Percentiles rank a stretch among this genome's conserved stretches.
Evolutionary conservation across 2,888 invertebrate species (phyloP).

Genomic region (Rotaria macrura): DNA sequence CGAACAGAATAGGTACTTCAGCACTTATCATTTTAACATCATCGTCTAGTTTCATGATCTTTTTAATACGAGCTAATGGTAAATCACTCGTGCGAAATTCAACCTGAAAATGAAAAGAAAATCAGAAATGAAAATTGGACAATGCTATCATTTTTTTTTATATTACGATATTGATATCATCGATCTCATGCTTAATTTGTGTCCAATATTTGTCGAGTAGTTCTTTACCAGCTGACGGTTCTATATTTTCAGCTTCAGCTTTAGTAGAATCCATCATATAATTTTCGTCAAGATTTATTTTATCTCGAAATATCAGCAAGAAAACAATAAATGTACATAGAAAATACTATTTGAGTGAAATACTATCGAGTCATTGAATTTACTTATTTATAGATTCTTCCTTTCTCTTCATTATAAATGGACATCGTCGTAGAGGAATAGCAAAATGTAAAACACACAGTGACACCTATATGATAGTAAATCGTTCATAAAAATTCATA

Average conservation of each 20-base stretch:
- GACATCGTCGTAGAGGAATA: constrained; percentile 8
- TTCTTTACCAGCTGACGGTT: not conserved
- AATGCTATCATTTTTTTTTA: not conserved
- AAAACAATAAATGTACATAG: no score
- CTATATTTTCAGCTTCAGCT: not conserved
- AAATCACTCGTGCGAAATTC: constrained; percentile 55
- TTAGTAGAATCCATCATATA: not conserved
- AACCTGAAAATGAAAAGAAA: not conserved
- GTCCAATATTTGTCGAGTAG: not conserved
- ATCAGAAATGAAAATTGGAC: not conserved
- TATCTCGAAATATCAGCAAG: not conserved
- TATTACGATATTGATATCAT: not conserved
- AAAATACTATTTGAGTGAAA: no score
- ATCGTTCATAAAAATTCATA: no score
- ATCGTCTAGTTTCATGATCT: constrained; percentile 97
- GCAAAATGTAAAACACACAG: not conserved
- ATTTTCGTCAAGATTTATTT: not conserved
- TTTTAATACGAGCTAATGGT: constrained; percentile 90
- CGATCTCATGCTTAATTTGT: not conserved
- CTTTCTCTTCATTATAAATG: not conserved
- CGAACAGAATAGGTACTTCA: constrained; percentile 89
- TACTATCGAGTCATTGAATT: no score
- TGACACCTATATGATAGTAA: not conserved
- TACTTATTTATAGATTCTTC: not conserved
- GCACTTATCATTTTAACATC: constrained; percentile 99